Evolutionary conservation across 2,888 invertebrate species (phyloP).

Genomic region (Drosophila stalkeri): DNA sequence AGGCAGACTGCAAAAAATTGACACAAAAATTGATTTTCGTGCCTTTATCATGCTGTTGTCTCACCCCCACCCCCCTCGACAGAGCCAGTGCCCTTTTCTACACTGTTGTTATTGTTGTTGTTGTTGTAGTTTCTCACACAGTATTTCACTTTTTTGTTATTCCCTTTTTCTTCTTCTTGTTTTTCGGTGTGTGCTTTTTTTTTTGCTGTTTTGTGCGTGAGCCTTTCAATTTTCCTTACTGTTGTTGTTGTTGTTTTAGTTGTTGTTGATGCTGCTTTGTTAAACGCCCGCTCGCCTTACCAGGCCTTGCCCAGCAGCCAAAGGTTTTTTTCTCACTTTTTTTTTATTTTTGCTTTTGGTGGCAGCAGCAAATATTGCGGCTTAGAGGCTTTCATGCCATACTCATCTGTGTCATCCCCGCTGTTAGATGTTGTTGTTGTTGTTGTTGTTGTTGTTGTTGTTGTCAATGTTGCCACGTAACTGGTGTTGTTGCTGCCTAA

Average conservation of each 20-base stretch:
- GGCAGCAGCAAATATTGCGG: slow-evolving; percentile 62
- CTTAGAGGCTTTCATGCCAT: slow-evolving; percentile 60
- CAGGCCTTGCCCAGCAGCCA: slow-evolving; percentile 3
- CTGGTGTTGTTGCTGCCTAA: slow-evolving; percentile 41
- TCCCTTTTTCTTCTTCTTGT: not conserved
- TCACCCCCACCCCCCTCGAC: slow-evolving; percentile 5
- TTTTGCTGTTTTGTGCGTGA: slow-evolving; percentile 37
- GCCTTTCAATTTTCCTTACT: slow-evolving; percentile 31
- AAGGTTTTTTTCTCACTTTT: not conserved
- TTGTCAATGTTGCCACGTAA: slow-evolving; percentile 46
- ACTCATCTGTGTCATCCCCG: slow-evolving; percentile 50
- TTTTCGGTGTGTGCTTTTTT: not conserved
- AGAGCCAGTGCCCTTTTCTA: not conserved
- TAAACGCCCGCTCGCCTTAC: slow-evolving; percentile 22
- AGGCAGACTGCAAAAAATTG: slow-evolving; percentile 49
- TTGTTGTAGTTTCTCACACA: slow-evolving; percentile 58
- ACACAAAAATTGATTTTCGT: slow-evolving; percentile 74
- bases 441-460: slow-evolving; percentile 17
- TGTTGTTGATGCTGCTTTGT: slow-evolving; percentile 31
- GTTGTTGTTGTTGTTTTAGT: slow-evolving; percentile 13
- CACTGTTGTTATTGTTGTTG: not conserved
- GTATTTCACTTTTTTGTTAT: slow-evolving; percentile 36
- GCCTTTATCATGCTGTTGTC: slow-evolving; percentile 61
- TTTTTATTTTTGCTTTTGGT: slow-evolving; percentile 10
- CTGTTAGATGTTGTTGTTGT: slow-evolving; percentile 20